phyloP scores from a whole-genome alignment of 2,888 invertebrate genomes.

The Amblyjoppa proteus region DNA sequence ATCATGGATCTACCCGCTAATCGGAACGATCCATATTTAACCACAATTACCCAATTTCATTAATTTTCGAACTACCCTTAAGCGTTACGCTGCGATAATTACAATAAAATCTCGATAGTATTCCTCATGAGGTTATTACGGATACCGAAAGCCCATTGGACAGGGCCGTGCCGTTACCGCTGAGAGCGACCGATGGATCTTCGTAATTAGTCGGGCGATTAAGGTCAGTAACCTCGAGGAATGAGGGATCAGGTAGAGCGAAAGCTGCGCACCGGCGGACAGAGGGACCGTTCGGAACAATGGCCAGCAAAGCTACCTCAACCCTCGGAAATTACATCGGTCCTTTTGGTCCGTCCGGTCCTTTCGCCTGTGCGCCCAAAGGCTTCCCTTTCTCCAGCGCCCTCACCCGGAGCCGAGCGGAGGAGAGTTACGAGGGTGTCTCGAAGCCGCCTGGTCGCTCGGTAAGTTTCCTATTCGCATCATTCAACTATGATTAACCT shows the following conservation, averaged over 20 bases:
- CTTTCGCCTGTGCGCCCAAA: constrained; percentile 48
- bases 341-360: constrained; percentile 61
- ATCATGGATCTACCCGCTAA: not conserved
- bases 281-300: constrained; percentile 65
- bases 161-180: constrained; percentile 36
- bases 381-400: constrained; percentile 19
- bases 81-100: not conserved
- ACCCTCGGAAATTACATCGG: constrained; percentile 63
- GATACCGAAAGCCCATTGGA: constrained; percentile 40
- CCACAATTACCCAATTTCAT: not conserved
- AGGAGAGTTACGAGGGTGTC: constrained; percentile 15
- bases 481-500: not conserved
- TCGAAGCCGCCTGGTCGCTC: not conserved
- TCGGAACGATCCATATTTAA: not conserved
- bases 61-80: not conserved
- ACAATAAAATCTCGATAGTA: constrained; percentile 23
- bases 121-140: constrained; percentile 31
- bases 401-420: constrained; percentile 1
- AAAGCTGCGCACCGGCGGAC: constrained; percentile 7
- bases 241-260: constrained; percentile 57
- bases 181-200: constrained; percentile 66
- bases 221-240: constrained; percentile 65
- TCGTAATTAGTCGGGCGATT: constrained; percentile 67
- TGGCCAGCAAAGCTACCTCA: constrained; percentile 68
- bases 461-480: not conserved